These are phyloP conservation scores for Clarias laeviceps DNA, from an alignment of 2,797 vertebrate genomes.

Conservation along the genomic window DNA sequence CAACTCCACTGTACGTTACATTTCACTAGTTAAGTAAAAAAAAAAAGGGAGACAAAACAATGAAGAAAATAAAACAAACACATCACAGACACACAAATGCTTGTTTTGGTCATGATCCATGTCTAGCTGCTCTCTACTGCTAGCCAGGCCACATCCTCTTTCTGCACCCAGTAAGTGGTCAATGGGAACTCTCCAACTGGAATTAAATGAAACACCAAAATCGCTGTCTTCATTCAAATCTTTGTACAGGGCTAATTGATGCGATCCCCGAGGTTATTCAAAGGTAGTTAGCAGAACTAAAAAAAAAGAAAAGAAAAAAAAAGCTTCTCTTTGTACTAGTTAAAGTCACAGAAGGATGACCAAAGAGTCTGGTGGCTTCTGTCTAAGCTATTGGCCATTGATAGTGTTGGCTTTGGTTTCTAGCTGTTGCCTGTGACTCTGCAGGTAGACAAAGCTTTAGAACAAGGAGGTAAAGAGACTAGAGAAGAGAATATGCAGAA, in stretches of 20 bases:
- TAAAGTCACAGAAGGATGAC: slow-evolving; percentile 98
- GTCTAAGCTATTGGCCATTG: slow-evolving; percentile 99
- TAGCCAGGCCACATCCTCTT: slow-evolving; percentile 61
- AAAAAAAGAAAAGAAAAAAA: slow-evolving; percentile 60
- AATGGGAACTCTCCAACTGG: slow-evolving; percentile 76
- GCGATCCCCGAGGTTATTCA: slow-evolving; percentile 99
- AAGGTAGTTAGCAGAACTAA: slow-evolving; percentile 95
- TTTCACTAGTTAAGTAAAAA: slow-evolving; percentile 84
- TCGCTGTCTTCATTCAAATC: slow-evolving; percentile 73
- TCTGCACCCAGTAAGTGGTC: slow-evolving; percentile 55
- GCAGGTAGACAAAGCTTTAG: slow-evolving; percentile 99
- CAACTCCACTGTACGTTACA: slow-evolving; percentile 89
- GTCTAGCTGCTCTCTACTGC: slow-evolving; percentile 88
- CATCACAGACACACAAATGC: slow-evolving; percentile 89
- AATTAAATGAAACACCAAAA: slow-evolving; percentile 86
- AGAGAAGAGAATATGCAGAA: slow-evolving; percentile 95
- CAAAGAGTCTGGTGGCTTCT: slow-evolving; percentile 94
- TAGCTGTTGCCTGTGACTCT: slow-evolving; percentile 99
- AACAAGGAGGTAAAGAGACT: slow-evolving; percentile 98
- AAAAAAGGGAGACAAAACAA: slow-evolving; percentile 74
- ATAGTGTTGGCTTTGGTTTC: slow-evolving; percentile 99
- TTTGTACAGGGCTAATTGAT: slow-evolving; percentile 96
- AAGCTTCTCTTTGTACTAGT: slow-evolving; percentile 97
- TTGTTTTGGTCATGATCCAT: slow-evolving; percentile 97
- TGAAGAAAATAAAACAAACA: slow-evolving; percentile 69